Base-by-base conservation (phyloP, 1,140 invertebrate species). In the Penaeus japonicus region DNA sequence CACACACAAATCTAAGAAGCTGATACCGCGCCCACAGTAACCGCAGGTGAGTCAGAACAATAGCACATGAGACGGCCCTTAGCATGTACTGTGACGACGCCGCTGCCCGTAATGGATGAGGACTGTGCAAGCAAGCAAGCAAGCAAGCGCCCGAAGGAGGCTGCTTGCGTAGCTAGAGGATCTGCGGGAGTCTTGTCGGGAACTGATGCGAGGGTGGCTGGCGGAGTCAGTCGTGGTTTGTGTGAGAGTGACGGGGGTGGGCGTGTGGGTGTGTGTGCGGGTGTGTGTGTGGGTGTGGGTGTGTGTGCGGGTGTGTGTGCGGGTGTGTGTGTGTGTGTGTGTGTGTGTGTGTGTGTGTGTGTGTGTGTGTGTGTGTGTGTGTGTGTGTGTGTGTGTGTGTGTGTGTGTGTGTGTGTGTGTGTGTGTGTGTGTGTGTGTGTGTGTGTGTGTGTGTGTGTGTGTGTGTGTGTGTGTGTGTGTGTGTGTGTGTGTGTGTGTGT, bases 261-360 rank as follows among this genome's bases (percentile, higher is more conserved):
- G 32, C 7, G 27, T 75, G 17, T 15, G 73, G 27, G 17, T 75
- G 27, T 75, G 27, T 75, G 17, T n/a, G n/a, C n/a, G n/a, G n/a
- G 73, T 20, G 73, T 15, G 17, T 17, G 27, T 20, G 17, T 27
- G 15, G 30, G 27, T 30, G 73, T 75, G 73, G 17, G 73, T 75
- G 73, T 75, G 73, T 75, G 73, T 75, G 73, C 30, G 73, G 17
- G 73, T 75, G 73, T 75, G 73, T 75, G 73, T 75, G 73, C 30
- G 73, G 17, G 77, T 79, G 32, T 79, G 77, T 79, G 32, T 79
- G 32, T 79, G 77, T 79, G 77, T 79, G 77, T 30, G 32, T 79
- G 32, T 75, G 73, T 75, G 73, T 75, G 73, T 75, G 73, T 75
- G 73, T 75, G 73, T 75, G 73, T 75, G 27, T 75, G 73, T 17